Conservation (phyloP, 1,140 invertebrate species). For the Mercenaria mercenaria region DNA sequence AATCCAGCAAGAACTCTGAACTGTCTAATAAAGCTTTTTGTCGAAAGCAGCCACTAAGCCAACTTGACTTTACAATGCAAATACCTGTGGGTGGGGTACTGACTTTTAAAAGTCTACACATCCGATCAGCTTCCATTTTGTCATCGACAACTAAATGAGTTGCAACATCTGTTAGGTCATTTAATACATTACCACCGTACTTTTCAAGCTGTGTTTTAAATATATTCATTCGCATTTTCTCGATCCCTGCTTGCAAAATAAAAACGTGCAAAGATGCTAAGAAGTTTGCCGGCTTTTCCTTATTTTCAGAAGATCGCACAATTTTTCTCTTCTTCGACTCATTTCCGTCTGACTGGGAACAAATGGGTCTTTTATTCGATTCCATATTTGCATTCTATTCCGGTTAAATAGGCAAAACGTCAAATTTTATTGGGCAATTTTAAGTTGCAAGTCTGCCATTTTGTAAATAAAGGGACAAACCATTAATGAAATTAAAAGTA, state of each 20-base stretch:
- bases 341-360: not conserved
- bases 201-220: constrained; percentile 81
- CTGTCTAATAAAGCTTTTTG: constrained; percentile 73
- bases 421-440: not conserved
- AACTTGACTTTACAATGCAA: constrained; percentile 80
- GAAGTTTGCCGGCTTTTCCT: constrained; percentile 42
- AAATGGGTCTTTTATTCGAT: not conserved
- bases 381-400: not conserved
- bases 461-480: constrained; percentile 8
- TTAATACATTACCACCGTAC: constrained; percentile 75
- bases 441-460: constrained; percentile 19
- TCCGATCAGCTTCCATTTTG: constrained; percentile 80
- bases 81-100: constrained; percentile 69
- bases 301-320: not conserved
- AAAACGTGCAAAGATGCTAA: constrained; percentile 70
- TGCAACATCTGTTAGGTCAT: constrained; percentile 60
- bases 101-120: constrained; percentile 80
- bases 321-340: not conserved
- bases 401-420: not conserved
- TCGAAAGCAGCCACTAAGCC: constrained; percentile 84
- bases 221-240: constrained; percentile 82
- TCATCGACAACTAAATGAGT: constrained; percentile 83
- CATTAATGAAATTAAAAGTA: too few species aligned
- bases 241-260: constrained; percentile 82
- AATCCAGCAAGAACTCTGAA: constrained; percentile 66